Conservation (phyloP, 2,888 invertebrate species). For the Epinotia brunnichana region DNA sequence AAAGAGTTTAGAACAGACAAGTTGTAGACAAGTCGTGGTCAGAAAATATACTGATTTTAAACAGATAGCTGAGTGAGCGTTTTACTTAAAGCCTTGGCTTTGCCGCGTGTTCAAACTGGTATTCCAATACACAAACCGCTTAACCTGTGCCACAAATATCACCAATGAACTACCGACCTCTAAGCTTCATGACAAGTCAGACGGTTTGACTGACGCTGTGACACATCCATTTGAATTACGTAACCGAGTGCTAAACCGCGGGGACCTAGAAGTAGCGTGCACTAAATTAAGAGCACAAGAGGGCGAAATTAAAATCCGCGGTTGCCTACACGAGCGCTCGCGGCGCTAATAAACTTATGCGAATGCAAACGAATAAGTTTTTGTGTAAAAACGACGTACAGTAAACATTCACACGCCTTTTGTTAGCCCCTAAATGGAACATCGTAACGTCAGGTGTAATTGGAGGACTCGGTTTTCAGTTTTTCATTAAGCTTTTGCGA, state of each 20-base stretch:
- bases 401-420: constrained; percentile 36
- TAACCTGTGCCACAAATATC: no score
- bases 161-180: no score
- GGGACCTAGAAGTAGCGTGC: constrained; percentile 54
- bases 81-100: no score
- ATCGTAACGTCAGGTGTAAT: constrained; percentile 35
- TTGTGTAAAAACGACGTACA: constrained; percentile 28
- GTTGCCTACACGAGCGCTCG: constrained; percentile 61
- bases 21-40: no score
- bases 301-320: constrained; percentile 71
- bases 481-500: constrained; percentile 22
- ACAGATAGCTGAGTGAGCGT: no score
- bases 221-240: constrained; percentile 37
- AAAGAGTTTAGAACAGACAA: no score
- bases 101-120: no score
- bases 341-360: constrained; percentile 66
- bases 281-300: constrained; percentile 67
- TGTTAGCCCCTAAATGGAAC: constrained; percentile 25
- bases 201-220: not conserved
- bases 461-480: constrained; percentile 26
- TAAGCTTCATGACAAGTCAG: not conserved
- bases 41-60: no score
- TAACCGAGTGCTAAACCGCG: constrained; percentile 43
- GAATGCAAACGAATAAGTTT: constrained; percentile 48
- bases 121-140: no score